These are phyloP conservation scores for Sarcophilus harrisii DNA, from an alignment of 2,797 vertebrate species.

Conservation along the genomic window DNA sequence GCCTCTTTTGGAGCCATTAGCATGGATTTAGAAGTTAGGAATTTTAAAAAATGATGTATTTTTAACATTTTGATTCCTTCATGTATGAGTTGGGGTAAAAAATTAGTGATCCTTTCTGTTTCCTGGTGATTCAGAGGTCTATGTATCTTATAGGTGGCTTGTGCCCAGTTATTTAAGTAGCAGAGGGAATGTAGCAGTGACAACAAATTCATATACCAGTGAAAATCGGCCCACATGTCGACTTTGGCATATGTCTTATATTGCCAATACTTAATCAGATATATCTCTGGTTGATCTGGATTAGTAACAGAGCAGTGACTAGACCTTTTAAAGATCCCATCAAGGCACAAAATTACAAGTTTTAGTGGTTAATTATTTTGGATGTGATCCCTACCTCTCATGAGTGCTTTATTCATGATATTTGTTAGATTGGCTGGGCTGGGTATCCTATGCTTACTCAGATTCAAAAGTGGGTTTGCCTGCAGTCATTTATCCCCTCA, in stretches of 20 bases:
- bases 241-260: slow-evolving; percentile 11
- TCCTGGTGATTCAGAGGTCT: slow-evolving; percentile 26
- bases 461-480: slow-evolving; percentile 28
- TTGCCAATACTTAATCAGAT: slow-evolving; percentile 42
- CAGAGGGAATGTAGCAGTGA: slow-evolving; percentile 33
- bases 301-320: not conserved
- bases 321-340: not conserved
- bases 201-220: slow-evolving; percentile 1
- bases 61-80: slow-evolving; percentile 42
- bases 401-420: not conserved
- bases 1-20: slow-evolving; percentile 3
- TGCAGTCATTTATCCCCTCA: not conserved
- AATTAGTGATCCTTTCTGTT: slow-evolving; percentile 37
- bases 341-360: not conserved
- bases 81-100: slow-evolving; percentile 25
- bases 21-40: not conserved
- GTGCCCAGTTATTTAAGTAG: slow-evolving; percentile 16
- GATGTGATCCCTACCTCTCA: not conserved
- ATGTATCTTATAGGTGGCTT: slow-evolving; percentile 33
- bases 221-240: slow-evolving; percentile 46
- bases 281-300: not conserved
- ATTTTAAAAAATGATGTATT: slow-evolving; percentile 2
- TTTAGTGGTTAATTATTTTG: not conserved
- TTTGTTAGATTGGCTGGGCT: not conserved
- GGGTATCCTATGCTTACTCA: not conserved